A percentile compares a stretch with the other conserved stretches of the same genome.
phyloP scores from a whole-genome alignment of 2,888 invertebrate genomes.

The Agriopis leucophaearia region DNA sequence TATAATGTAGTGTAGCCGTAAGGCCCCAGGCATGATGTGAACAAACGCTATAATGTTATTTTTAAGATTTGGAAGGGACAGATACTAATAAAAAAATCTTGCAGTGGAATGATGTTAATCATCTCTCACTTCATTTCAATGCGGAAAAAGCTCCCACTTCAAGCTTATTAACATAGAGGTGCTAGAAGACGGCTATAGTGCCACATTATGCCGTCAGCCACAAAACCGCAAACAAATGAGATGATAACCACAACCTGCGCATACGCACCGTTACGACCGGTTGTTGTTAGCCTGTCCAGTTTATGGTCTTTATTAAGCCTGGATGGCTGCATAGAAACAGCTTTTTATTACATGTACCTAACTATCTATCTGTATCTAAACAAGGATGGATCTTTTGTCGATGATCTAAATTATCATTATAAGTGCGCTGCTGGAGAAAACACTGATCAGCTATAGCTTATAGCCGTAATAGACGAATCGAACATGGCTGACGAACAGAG shows the following conservation, averaged over 20 bases:
- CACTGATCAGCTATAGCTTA: too few relatives aligned
- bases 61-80: too few relatives aligned
- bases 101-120: too few relatives aligned
- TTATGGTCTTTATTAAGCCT: slow-evolving; percentile 6
- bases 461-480: too few relatives aligned
- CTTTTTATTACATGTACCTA: background rate
- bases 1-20: too few relatives aligned
- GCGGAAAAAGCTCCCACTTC: background rate
- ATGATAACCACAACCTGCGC: slow-evolving; percentile 28
- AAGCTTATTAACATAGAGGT: slow-evolving; percentile 8
- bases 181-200: slow-evolving; percentile 11
- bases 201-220: slow-evolving; percentile 30
- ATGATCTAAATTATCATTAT: background rate
- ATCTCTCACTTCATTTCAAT: too few relatives aligned
- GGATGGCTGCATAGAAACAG: slow-evolving; percentile 10
- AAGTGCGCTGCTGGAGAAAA: too few relatives aligned
- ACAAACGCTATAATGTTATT: too few relatives aligned
- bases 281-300: slow-evolving; percentile 36
- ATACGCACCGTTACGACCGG: slow-evolving; percentile 43
- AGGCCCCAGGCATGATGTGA: too few relatives aligned
- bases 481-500: too few relatives aligned
- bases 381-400: background rate
- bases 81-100: too few relatives aligned
- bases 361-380: background rate
- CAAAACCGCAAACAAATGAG: slow-evolving; percentile 34